Evolutionary conservation across 1,140 invertebrate species (phyloP), one percentile per base, ranked within the genome.

Genomic region (Neocloeon triangulifer): DNA sequence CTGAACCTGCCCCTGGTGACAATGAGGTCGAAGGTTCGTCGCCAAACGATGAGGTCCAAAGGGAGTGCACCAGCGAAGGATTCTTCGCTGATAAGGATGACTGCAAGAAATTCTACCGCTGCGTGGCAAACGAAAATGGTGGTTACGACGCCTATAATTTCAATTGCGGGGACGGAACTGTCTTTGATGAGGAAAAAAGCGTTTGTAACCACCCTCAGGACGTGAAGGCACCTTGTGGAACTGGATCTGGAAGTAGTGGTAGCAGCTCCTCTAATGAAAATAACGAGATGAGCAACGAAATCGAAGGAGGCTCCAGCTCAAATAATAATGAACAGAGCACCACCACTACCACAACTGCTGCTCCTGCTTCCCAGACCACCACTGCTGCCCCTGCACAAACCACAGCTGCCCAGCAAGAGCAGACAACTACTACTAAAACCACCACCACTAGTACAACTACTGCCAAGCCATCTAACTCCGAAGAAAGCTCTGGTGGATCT

Each of bases 31-130:
- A 23, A 23, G 22, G n/a, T n/a, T n/a, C n/a, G n/a, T n/a, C 22
- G 22, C n/a, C n/a, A n/a, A n/a, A n/a, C n/a, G n/a, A n/a, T n/a
- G n/a, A n/a, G n/a, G n/a, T n/a, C n/a, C n/a, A 13, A 7, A 19
- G 23, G 4, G 34, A 42, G 20, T 67, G 64, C 39, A 39, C 36
- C 29, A 32, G 46, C 32, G 61, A 62, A 53, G 75, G 73, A 39
- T 78, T 73, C 50, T 55, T 63, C 37, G 54, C 57, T 5, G 65
- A 76, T 41, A 43, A 54, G 20, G 50, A 58, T 13, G 56, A 73
- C 39, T 84, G 78, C 39, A 63, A 54, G 36, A 74, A 73, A 48
- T 81, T 80, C 47, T 77, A 77, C 44, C 62, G 74, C 50, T 81
- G 77, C 51, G 69, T 79, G 13, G 56, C 58, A 33, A 59, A 63